phyloP scores from a whole-genome alignment of 1,140 invertebrate genomes.

The Meloidogyne floridensis region DNA sequence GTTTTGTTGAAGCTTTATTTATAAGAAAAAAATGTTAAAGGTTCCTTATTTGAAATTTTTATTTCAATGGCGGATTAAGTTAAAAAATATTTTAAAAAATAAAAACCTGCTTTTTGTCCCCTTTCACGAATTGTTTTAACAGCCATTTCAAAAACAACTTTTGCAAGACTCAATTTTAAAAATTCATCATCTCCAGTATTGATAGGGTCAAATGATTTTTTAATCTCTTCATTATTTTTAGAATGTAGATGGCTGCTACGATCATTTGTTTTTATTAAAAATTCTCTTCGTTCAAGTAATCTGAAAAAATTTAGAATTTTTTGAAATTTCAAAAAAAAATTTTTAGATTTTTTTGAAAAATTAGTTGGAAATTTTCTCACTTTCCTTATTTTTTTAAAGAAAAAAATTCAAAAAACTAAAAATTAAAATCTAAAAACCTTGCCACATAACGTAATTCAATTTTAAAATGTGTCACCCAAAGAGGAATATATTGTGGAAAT shows the following conservation, averaged over 20 bases:
- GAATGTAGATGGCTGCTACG: background rate
- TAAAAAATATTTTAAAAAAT: constrained; percentile 10
- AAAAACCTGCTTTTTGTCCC: constrained; percentile 5
- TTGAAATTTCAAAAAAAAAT: no score
- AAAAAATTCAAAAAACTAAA: background rate
- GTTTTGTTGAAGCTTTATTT: no score
- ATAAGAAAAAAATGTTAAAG: no score
- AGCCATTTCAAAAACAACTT: constrained; percentile 29
- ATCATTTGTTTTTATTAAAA: constrained; percentile 7
- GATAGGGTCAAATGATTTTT: background rate
- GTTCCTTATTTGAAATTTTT: no score
- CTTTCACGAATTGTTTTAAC: constrained; percentile 14
- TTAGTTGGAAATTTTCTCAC: no score
- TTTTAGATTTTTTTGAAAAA: no score
- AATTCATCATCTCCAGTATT: constrained; percentile 18
- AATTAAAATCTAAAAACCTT: constrained; percentile 22
- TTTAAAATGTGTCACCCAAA: constrained; percentile 23
- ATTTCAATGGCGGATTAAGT: background rate
- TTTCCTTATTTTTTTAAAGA: no score
- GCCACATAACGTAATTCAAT: constrained; percentile 30
- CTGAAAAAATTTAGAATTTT: background rate
- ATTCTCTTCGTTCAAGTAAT: constrained; percentile 13
- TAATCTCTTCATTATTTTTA: constrained; percentile 7
- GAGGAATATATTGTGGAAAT: constrained; percentile 11
- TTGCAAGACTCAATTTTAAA: constrained; percentile 17